A percentile compares a stretch with the other conserved stretches of the same genome.
phyloP scores from a whole-genome alignment of 2,888 invertebrate genomes.

The Cetonia aurata region DNA sequence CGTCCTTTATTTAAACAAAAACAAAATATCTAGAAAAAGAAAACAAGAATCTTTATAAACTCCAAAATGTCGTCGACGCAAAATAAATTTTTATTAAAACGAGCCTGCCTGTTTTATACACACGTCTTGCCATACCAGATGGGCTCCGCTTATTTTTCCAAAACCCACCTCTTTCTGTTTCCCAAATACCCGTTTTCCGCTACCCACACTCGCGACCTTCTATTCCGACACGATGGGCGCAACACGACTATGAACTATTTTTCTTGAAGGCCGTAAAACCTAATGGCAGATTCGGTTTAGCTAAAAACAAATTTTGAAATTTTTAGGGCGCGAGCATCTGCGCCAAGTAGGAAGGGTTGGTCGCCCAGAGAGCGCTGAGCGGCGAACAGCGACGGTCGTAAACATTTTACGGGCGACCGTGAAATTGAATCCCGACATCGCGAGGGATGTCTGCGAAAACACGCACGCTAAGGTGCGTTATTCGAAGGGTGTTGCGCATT shows the following conservation, averaged over 20 bases:
- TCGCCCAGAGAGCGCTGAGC: background rate
- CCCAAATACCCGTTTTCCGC: background rate
- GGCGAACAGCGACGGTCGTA: slow-evolving; percentile 13
- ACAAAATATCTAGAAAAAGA: background rate
- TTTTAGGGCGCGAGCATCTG: slow-evolving; percentile 39
- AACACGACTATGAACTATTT: slow-evolving; percentile 31
- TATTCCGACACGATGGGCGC: slow-evolving; percentile 10
- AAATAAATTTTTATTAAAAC: slow-evolving; percentile 34
- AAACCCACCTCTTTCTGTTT: background rate
- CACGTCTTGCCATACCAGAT: background rate
- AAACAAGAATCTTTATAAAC: slow-evolving; percentile 21
- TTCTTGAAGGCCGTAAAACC: slow-evolving; percentile 31
- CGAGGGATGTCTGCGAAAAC: slow-evolving; percentile 14
- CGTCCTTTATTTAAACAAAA: no score
- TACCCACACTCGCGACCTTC: no score
- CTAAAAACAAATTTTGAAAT: slow-evolving; percentile 45
- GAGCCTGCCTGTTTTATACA: background rate
- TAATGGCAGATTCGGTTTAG: slow-evolving; percentile 39
- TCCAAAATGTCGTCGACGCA: slow-evolving; percentile 9
- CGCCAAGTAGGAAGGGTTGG: slow-evolving; percentile 13
- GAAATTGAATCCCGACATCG: slow-evolving; percentile 32
- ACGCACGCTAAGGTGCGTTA: slow-evolving; percentile 33
- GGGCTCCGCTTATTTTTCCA: slow-evolving; percentile 28
- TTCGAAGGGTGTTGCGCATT: slow-evolving; percentile 27
- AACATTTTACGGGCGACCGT: slow-evolving; percentile 24